phyloP scores from a whole-genome alignment of 2,113 vertebrate species.

The Triplophysa siluroides region DNA sequence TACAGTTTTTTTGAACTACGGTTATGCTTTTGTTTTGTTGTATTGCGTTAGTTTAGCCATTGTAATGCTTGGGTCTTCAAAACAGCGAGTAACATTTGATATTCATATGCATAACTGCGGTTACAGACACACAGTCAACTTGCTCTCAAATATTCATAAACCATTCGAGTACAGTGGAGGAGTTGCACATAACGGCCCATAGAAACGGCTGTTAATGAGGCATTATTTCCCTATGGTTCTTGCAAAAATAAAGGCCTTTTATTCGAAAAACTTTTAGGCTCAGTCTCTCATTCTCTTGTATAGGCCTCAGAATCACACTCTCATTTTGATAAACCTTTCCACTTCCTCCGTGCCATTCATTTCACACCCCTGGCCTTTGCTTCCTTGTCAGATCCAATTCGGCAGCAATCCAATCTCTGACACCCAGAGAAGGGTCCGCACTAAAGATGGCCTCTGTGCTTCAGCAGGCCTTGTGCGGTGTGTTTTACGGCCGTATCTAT shows the following conservation, averaged over 20 bases:
- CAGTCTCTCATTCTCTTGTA: constrained; percentile 37
- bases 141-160: too few relatives aligned
- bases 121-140: too few relatives aligned
- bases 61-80: too few relatives aligned
- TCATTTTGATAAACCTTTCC: constrained; percentile 56
- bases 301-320: constrained; percentile 21
- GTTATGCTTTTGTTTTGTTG: too few relatives aligned
- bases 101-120: too few relatives aligned
- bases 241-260: constrained; percentile 13
- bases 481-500: constrained; percentile 34
- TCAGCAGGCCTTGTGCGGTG: constrained; percentile 37
- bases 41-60: too few relatives aligned
- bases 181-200: too few relatives aligned
- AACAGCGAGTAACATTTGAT: too few relatives aligned
- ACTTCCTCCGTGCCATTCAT: constrained; percentile 51
- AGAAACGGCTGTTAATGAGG: too few relatives aligned
- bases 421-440: constrained; percentile 6
- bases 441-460: constrained; percentile 21
- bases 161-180: too few relatives aligned
- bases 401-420: constrained; percentile 26
- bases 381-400: constrained; percentile 56
- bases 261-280: constrained; percentile 48
- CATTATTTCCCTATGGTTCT: too few relatives aligned
- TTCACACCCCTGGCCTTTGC: constrained; percentile 50
- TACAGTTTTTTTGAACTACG: too few relatives aligned